phyloP scores from a whole-genome alignment of 2,888 invertebrate genomes.

The Ormyrus labotus region DNA sequence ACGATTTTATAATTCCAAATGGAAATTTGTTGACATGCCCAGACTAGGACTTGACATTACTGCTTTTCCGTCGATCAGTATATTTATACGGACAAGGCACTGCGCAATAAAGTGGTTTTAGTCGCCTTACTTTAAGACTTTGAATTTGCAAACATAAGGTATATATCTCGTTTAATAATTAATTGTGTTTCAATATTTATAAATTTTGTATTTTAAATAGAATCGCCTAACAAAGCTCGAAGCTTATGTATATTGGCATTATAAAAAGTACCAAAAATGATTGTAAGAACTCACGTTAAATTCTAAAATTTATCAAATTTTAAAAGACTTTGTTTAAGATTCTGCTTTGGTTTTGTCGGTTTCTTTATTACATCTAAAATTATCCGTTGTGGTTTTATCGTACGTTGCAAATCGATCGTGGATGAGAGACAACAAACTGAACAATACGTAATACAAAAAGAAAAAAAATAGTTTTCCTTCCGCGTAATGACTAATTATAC shows the following conservation, averaged over 20 bases:
- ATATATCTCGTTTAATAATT: conserved; percentile 5
- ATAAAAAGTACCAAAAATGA: conserved; percentile 52
- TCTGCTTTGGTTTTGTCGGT: background rate
- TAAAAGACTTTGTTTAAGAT: conserved; percentile 16
- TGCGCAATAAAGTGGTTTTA: conserved; percentile 68
- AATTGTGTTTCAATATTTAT: conserved; percentile 6
- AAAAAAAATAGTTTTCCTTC: conserved; percentile 12
- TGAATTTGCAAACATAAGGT: conserved; percentile 39
- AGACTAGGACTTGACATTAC: conserved; percentile 38
- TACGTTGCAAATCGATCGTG: background rate
- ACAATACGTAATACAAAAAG: background rate
- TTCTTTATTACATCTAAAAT: background rate
- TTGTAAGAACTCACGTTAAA: conserved; percentile 43
- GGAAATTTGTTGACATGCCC: conserved; percentile 41
- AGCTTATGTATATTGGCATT: conserved; percentile 24
- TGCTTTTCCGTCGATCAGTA: conserved; percentile 63
- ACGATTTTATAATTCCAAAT: conserved; percentile 22
- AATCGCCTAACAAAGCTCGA: conserved; percentile 36
- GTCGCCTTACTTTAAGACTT: conserved; percentile 55
- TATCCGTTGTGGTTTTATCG: background rate
- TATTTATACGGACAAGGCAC: conserved; percentile 73
- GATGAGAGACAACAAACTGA: background rate
- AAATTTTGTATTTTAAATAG: conserved; percentile 13
- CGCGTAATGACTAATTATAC: background rate
- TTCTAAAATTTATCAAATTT: conserved; percentile 47